Evolutionary conservation across 2,888 invertebrate species (phyloP), one percentile per base, ranked within the genome.

Genomic region (Linnaemya tessellans): DNA sequence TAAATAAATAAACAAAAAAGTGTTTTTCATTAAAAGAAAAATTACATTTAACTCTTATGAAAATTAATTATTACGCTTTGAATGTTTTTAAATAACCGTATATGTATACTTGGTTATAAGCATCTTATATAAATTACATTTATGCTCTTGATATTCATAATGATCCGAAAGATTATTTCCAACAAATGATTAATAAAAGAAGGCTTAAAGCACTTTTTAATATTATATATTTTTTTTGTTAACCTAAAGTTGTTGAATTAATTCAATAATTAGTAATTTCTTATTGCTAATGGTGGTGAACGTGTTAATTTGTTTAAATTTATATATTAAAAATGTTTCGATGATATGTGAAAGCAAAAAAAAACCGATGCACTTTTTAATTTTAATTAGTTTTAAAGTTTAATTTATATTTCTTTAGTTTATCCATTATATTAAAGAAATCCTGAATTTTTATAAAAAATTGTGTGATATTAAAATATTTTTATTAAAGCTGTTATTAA

Each of bases 21-120:
- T n/a, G n/a, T n/a, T 70, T 83, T 80, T 70, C 43, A 68, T 80
- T 80, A 74, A 75, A 84, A 58, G n/a, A n/a, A n/a, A 84, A 68
- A 74, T 68, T 80, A 74, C 10, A 35, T 73, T 54, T 64, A 49
- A 30, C 38, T 64, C 43, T 74, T 65, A 60, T 67, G 18, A 41
- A n/a, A n/a, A n/a, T n/a, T n/a, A n/a, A 30, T 49, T 70, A 41
- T 70, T 62, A 71, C 56, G 9, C 20, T 38, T 51, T 46, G 60
- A 7, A n/a, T 58, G 15, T 79, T 38, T 64, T 13, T 22, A 9
- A 38, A 68, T 49, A 49, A 18, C 20, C 51, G 15, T 62, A 71
- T 43, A 38, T n/a, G n/a, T n/a, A n/a, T n/a, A n/a, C n/a, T n/a
- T n/a, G n/a, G n/a, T n/a, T n/a, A n/a, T 51, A 3, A 30, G n/a